Percentiles rank a stretch among this genome's conserved stretches.
phyloP scores from a whole-genome alignment of 2,888 invertebrate genomes.

The Limnephilus lunatus region DNA sequence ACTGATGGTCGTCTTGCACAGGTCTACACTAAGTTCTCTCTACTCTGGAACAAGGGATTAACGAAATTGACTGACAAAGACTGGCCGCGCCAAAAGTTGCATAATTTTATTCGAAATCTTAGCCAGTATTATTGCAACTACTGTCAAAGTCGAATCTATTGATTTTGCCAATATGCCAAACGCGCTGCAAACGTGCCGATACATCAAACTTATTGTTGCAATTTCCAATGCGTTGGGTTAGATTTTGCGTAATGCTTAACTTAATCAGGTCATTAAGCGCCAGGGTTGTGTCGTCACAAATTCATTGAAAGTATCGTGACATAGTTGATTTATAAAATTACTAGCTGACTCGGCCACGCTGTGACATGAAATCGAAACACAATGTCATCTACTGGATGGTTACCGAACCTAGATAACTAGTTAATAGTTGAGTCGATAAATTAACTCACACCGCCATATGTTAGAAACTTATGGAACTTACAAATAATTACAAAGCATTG shows the following conservation, averaged over 20 bases:
- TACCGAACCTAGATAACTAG: too few relatives aligned
- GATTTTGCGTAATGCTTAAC: neutral
- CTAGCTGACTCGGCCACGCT: too few relatives aligned
- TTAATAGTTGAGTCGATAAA: too few relatives aligned
- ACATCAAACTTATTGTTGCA: neutral
- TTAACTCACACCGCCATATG: too few relatives aligned
- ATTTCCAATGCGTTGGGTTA: neutral
- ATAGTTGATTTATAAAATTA: too few relatives aligned
- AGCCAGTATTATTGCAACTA: neutral
- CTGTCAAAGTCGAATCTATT: neutral
- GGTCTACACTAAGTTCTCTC: neutral
- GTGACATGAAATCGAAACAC: too few relatives aligned
- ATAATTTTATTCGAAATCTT: neutral
- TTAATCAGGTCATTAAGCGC: neutral
- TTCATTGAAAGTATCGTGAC: too few relatives aligned
- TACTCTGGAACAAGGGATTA: neutral
- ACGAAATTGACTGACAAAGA: neutral
- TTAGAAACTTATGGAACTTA: too few relatives aligned
- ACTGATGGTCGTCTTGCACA: neutral
- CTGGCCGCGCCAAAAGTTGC: neutral
- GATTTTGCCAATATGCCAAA: conserved; percentile 2
- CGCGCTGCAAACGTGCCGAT: neutral
- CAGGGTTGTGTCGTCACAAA: neutral
- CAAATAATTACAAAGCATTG: too few relatives aligned
- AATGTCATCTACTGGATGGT: too few relatives aligned